These are phyloP conservation scores for Metopolophium dirhodum DNA, from an alignment of 1,140 invertebrate genomes.

Conservation along the genomic window DNA sequence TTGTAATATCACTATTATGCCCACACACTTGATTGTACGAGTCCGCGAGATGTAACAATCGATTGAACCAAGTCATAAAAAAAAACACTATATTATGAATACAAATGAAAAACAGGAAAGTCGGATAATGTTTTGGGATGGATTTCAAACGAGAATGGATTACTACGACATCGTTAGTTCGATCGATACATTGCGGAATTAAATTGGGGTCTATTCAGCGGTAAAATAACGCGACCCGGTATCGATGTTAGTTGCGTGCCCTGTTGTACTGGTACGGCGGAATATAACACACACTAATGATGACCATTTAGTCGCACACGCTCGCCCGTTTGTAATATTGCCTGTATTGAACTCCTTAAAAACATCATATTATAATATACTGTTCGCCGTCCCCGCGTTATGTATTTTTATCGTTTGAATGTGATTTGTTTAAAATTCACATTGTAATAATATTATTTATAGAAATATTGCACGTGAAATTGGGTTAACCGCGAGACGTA, in stretches of 20 bases:
- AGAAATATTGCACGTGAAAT: neutral
- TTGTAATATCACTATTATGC: no score
- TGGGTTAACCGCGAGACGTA: neutral
- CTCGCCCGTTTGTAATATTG: neutral
- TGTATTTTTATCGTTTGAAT: neutral
- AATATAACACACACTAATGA: neutral
- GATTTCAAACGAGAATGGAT: neutral
- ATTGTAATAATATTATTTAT: neutral
- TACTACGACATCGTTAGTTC: neutral
- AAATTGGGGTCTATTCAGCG: neutral
- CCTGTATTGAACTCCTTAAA: conserved; percentile 1
- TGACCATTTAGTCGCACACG: neutral
- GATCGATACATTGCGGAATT: neutral
- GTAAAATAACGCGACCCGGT: neutral
- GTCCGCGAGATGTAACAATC: neutral
- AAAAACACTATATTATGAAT: no score
- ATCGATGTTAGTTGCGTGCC: neutral
- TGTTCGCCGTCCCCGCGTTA: neutral
- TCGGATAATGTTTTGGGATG: neutral
- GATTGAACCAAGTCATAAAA: neutral
- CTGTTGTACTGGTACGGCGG: neutral
- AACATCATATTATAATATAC: neutral
- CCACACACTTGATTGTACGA: neutral
- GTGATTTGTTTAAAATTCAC: neutral
- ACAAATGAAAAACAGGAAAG: neutral